Base-by-base conservation (phyloP, 2,113 vertebrate genomes). In the Cololabis saira region DNA sequence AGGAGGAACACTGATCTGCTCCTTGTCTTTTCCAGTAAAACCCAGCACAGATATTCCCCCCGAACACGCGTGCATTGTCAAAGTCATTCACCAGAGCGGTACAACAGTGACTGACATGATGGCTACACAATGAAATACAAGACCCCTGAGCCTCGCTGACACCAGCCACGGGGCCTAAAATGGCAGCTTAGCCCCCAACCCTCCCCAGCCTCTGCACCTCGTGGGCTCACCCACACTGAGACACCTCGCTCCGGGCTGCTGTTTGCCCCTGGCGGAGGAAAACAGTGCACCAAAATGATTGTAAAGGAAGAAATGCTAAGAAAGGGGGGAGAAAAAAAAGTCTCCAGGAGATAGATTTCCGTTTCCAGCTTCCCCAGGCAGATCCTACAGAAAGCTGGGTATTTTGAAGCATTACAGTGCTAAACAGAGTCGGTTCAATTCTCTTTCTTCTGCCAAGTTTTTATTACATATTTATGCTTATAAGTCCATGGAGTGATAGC, bases 391-490 rank as follows among this genome's bases (percentile, higher is more conserved):
- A 18, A 69, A 67, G 42, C 51, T 0, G 21, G 59, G 33, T 27
- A 19, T 27, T 76, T 78, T 70, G 57, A 42, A 61, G 65, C 64
- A 54, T 47, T 59, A 61, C 54, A 67, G 41, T 18, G 49, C 41
- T 59, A 45, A 81, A 79, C 56, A 68, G 27, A 76, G 27, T 24
- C 30, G 24, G 52, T 74, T 80, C 40, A 51, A 60, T 75, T 63
- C 48, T 24, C n/a, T 63, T 50, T 79, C 76, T 74, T 57, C 65
- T 58, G 21, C 30, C 0, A 15, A 41, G 63, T 83, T 81, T 83
- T 86, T 86, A 90, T 90, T 80, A 83, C 78, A 87, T 87, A 90
- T 92, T 88, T 88, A 90, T 90, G 76, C 61, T 66, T 70, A 67
- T 75, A 74, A 80, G 69, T 76, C 76, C 60, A 66, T 49, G 51